Percentiles rank a stretch among this genome's conserved stretches.
Conservation (phyloP, 92 coral and sea anemone species). For the Pocillopora meandrina region DNA sequence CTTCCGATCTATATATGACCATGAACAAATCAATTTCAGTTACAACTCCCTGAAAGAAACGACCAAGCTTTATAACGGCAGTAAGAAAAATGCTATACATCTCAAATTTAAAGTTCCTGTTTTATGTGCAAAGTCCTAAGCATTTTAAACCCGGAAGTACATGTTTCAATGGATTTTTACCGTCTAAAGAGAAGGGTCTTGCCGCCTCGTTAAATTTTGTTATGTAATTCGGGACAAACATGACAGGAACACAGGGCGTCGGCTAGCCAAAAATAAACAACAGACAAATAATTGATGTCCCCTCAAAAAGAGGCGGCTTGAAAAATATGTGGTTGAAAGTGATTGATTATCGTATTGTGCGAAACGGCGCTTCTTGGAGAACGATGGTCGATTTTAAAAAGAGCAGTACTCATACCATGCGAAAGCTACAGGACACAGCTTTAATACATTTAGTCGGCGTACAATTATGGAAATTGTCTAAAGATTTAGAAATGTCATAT, state of each 20-base stretch:
- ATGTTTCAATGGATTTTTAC: background rate
- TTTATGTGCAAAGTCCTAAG: background rate
- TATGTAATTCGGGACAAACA: background rate
- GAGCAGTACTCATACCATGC: background rate
- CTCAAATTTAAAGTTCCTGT: constrained; percentile 8
- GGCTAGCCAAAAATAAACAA: constrained; percentile 22
- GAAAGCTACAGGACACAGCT: constrained; percentile 4
- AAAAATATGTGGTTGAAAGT: background rate
- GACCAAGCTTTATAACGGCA: background rate
- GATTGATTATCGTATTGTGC: constrained; percentile 1
- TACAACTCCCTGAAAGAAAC: background rate
- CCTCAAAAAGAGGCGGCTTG: background rate
- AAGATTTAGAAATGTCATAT: constrained; percentile 6
- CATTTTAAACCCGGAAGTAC: background rate
- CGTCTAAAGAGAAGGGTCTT: background rate
- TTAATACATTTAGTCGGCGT: constrained; percentile 10
- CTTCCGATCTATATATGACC: background rate
- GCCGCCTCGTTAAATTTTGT: background rate
- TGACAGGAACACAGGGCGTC: background rate
- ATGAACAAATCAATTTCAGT: constrained; percentile 6
- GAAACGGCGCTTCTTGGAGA: constrained; percentile 1
- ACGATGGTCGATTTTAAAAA: background rate
- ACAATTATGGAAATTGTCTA: constrained; percentile 19
- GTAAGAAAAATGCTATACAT: background rate
- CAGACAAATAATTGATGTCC: constrained; percentile 24